Evolutionary conservation across 2,888 invertebrate species (phyloP).

Genomic region (Xanthorhoe designata): DNA sequence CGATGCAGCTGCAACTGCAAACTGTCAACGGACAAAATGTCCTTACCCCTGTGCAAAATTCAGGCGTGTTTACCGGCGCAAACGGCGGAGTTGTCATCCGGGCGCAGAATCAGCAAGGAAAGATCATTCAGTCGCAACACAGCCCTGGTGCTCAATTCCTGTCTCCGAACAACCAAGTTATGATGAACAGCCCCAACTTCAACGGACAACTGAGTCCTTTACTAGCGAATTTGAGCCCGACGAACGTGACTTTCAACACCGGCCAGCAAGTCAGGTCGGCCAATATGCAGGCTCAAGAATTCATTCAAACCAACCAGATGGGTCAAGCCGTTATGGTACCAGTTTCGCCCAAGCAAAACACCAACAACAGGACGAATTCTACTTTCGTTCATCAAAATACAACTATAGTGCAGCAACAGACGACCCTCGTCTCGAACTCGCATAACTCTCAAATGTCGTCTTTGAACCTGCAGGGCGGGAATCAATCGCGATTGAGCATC

Average conservation of each 20-base stretch:
- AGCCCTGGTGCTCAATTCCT: conserved; percentile 90
- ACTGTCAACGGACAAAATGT: conserved; percentile 93
- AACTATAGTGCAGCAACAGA: conserved; percentile 93
- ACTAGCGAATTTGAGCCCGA: conserved; percentile 90
- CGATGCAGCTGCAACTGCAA: conserved; percentile 91
- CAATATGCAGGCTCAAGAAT: conserved; percentile 89
- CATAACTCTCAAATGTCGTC: conserved; percentile 72
- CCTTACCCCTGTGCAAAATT: conserved; percentile 89
- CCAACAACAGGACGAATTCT: conserved; percentile 86
- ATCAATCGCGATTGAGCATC: conserved; percentile 80
- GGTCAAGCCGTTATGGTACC: conserved; percentile 91
- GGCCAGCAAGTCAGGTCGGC: conserved; percentile 81
- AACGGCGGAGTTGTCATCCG: conserved; percentile 93
- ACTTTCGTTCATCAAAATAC: conserved; percentile 95
- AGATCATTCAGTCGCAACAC: conserved; percentile 88
- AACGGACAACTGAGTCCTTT: conserved; percentile 93
- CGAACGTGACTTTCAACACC: conserved; percentile 87
- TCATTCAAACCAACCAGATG: conserved; percentile 89
- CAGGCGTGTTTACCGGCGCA: conserved; percentile 87
- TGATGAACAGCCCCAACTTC: conserved; percentile 90
- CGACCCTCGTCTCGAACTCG: conserved; percentile 90
- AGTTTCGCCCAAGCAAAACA: conserved; percentile 86
- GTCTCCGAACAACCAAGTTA: conserved; percentile 91
- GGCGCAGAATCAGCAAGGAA: conserved; percentile 90
- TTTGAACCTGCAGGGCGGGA: conserved; percentile 50